A percentile compares a stretch with the other conserved stretches of the same genome.
phyloP scores from a whole-genome alignment of 2,888 invertebrate genomes.

The Idaea dimidiata region DNA sequence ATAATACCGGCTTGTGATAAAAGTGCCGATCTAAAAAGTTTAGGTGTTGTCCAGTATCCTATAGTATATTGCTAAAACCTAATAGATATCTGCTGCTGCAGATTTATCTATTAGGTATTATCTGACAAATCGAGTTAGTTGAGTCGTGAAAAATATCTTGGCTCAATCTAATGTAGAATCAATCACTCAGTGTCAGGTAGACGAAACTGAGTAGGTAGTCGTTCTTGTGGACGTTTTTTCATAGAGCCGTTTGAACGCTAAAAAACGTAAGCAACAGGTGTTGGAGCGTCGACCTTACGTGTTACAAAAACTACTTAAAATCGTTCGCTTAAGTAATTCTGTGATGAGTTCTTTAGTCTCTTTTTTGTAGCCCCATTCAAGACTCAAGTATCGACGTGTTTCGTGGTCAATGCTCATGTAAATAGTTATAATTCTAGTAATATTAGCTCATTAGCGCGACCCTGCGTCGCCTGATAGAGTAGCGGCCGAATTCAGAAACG shows the following conservation, averaged over 20 bases:
- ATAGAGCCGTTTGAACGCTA: constrained; percentile 31
- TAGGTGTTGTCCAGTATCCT: no score
- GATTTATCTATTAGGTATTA: neutral
- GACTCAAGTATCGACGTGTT: constrained; percentile 14
- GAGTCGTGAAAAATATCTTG: neutral
- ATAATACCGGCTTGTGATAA: no score
- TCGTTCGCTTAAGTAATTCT: constrained; percentile 25
- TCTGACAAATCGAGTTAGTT: constrained; percentile 27
- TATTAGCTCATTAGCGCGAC: neutral
- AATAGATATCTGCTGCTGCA: no score
- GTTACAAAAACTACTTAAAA: constrained; percentile 35
- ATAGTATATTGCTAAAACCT: no score
- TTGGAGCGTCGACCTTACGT: constrained; percentile 35
- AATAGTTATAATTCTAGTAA: neutral
- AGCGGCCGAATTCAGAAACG: no score
- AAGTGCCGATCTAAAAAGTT: no score
- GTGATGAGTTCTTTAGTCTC: constrained; percentile 22
- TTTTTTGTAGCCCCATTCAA: constrained; percentile 25
- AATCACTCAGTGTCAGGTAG: neutral
- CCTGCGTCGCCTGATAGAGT: no score
- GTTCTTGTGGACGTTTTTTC: constrained; percentile 55
- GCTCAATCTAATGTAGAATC: neutral
- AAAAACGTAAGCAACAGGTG: constrained; percentile 43
- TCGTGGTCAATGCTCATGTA: neutral
- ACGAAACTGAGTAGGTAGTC: constrained; percentile 5